Evolutionary conservation across 2,113 vertebrate genomes (phyloP).

Genomic region (Chaetorhynchus papuensis): DNA sequence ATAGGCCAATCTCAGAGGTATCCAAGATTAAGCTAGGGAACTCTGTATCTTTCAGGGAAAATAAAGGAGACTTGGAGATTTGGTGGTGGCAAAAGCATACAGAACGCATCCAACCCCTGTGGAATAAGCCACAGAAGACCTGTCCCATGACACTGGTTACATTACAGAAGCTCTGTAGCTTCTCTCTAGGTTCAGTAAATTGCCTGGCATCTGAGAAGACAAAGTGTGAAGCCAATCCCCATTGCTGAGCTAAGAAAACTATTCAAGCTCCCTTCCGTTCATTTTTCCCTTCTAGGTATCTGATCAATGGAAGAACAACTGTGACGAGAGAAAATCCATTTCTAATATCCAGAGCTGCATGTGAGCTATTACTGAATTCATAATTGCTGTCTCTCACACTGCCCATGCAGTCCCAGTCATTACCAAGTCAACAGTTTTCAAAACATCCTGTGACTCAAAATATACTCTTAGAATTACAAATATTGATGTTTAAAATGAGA

Average conservation of each 20-base stretch:
- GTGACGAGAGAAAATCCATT: not conserved
- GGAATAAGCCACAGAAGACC: not conserved
- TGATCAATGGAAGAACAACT: not conserved
- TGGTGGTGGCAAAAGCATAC: not conserved
- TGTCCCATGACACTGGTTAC: not conserved
- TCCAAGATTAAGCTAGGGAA: not conserved
- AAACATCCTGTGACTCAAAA: not conserved
- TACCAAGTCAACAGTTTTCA: not conserved
- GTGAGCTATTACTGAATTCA: not conserved
- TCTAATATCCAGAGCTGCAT: not conserved
- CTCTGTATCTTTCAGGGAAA: not conserved
- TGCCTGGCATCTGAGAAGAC: not conserved
- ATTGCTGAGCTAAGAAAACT: not conserved
- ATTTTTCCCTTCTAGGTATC: not conserved
- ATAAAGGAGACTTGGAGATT: not conserved
- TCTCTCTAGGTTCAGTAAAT: not conserved
- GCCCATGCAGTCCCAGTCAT: rapidly evolving
- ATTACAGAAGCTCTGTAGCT: not conserved
- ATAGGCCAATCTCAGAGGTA: not conserved
- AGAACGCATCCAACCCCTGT: not conserved
- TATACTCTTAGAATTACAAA: not conserved
- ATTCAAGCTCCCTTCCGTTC: not conserved
- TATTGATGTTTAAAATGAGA: not conserved
- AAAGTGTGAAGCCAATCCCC: not conserved
- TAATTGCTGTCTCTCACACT: not conserved